Percentiles rank a stretch among this genome's conserved stretches.
Conservation (phyloP, 2,113 vertebrate genomes). For the Tychaedon coryphoeus region DNA sequence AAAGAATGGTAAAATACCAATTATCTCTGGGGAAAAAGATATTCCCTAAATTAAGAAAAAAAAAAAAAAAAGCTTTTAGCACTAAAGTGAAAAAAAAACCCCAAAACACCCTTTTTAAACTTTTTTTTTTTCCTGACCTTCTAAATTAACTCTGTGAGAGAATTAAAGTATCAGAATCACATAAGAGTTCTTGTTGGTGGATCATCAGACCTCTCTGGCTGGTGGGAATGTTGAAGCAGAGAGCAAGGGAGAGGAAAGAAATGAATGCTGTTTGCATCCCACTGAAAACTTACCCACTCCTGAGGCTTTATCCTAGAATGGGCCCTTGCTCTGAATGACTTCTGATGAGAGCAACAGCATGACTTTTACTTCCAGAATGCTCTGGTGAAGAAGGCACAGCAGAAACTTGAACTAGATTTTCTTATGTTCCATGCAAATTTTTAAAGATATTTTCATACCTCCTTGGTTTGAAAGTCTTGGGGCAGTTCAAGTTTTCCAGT, state of each 20-base stretch:
- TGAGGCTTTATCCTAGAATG: neutral
- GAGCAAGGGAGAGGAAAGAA: neutral
- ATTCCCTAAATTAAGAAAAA: neutral
- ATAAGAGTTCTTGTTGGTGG: neutral
- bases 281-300: neutral
- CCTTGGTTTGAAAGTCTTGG: neutral
- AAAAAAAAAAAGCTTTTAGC: neutral
- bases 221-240: neutral
- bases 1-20: neutral
- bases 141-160: neutral
- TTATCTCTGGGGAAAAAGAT: neutral
- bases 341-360: neutral
- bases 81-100: neutral
- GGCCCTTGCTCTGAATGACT: neutral
- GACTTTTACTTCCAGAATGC: neutral
- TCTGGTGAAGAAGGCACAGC: neutral
- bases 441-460: neutral
- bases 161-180: neutral
- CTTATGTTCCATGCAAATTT: neutral
- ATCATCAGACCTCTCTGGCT: neutral
- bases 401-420: neutral
- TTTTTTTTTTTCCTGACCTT: no score
- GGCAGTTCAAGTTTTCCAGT: neutral
- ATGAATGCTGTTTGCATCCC: accelerated
- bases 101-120: neutral